These are phyloP conservation scores for Dunckerocampus dactyliophorus DNA, from an alignment of 2,113 vertebrate genomes.

Conservation along the genomic window DNA sequence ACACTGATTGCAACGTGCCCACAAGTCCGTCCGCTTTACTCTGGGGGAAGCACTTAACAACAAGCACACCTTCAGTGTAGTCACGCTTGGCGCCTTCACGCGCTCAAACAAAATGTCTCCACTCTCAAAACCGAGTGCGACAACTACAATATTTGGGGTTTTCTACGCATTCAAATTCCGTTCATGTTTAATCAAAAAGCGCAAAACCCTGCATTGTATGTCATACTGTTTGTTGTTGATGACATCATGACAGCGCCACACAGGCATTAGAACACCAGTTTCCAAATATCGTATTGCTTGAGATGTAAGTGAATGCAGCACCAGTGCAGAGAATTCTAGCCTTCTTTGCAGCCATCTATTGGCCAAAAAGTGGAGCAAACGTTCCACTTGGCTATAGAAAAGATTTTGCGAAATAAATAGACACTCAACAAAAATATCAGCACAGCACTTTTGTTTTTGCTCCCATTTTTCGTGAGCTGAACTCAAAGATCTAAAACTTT, in stretches of 20 bases:
- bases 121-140: no score
- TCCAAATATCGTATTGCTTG: rapidly evolving
- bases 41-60: constrained; percentile 30
- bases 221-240: neutral
- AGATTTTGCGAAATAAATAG: neutral
- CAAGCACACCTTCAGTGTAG: constrained; percentile 16
- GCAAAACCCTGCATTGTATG: no score
- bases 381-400: neutral
- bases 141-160: neutral
- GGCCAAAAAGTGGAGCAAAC: constrained; percentile 15
- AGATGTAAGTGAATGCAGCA: constrained; percentile 28
- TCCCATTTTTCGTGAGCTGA: no score
- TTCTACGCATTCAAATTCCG: neutral
- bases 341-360: constrained; percentile 36
- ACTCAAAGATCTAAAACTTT: no score
- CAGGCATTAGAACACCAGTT: rapidly evolving
- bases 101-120: neutral
- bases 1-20: constrained; percentile 5
- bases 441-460: no score
- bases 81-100: constrained; percentile 31
- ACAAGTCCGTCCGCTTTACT: constrained; percentile 21
- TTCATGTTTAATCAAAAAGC: no score
- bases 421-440: no score
- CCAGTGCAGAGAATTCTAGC: neutral
- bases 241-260: neutral